Conservation (phyloP, 2,797 vertebrate species). For the Pseudomugil tenellus region DNA sequence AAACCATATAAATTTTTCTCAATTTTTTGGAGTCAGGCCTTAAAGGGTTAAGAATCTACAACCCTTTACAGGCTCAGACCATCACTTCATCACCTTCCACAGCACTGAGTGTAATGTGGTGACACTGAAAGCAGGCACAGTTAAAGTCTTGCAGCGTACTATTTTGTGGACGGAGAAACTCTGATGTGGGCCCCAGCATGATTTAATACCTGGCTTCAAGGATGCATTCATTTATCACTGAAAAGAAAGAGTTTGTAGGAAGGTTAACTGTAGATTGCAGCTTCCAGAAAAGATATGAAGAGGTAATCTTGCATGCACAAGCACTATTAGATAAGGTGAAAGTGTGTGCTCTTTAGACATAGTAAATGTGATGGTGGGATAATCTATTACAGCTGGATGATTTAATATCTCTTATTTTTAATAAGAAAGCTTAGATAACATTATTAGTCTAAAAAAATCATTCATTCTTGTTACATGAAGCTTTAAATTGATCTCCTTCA, state of each 20-base stretch:
- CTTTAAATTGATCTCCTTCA: background rate
- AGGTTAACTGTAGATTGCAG: background rate
- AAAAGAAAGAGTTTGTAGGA: background rate
- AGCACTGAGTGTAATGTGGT: background rate
- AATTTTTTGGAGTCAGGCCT: no score
- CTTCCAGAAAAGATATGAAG: background rate
- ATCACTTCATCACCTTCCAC: no score
- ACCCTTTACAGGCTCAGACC: no score
- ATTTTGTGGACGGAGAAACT: background rate
- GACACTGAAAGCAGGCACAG: background rate
- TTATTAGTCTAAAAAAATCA: no score
- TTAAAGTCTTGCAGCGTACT: background rate
- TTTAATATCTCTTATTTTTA: no score
- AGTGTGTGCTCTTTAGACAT: background rate
- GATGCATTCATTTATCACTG: background rate
- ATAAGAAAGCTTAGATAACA: no score
- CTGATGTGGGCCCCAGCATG: background rate
- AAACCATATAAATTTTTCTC: no score
- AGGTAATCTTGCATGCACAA: background rate
- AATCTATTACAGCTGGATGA: background rate
- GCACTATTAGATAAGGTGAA: background rate
- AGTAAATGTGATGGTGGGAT: background rate
- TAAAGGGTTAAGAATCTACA: no score
- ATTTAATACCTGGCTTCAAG: background rate
- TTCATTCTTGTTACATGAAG: no score